A percentile compares a stretch with the other conserved stretches of the same genome.
Evolutionary conservation across 2,888 invertebrate species (phyloP).

Genomic region (Dexiosoma caninum): DNA sequence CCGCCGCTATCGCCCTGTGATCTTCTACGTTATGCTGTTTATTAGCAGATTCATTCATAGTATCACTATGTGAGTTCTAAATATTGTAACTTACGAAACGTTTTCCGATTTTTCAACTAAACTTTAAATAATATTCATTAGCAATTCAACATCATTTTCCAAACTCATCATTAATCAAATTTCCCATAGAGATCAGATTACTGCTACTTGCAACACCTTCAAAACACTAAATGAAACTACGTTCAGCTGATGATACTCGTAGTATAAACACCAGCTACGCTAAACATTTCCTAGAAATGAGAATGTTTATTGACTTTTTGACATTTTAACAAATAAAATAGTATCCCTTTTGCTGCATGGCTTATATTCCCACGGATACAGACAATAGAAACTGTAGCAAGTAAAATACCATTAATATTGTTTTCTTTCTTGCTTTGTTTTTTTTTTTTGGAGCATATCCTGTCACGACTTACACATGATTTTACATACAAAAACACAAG

Average conservation of each 20-base stretch:
- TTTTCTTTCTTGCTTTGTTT: too few relatives aligned
- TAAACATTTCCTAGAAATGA: background rate
- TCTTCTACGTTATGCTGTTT: too few relatives aligned
- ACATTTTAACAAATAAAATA: constrained; percentile 33
- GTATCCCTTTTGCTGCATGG: background rate
- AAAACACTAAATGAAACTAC: background rate
- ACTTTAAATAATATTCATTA: too few relatives aligned
- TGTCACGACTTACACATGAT: constrained; percentile 18
- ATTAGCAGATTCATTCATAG: too few relatives aligned
- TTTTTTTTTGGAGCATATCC: constrained; percentile 45
- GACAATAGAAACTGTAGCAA: constrained; percentile 9
- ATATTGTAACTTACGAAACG: too few relatives aligned
- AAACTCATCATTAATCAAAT: constrained; percentile 32
- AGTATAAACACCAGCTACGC: background rate
- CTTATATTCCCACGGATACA: constrained; percentile 38
- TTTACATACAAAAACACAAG: background rate
- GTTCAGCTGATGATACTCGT: background rate
- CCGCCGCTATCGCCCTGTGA: too few relatives aligned
- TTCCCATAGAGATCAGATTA: constrained; percentile 44
- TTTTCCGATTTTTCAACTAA: too few relatives aligned
- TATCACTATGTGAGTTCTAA: too few relatives aligned
- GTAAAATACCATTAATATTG: constrained; percentile 37
- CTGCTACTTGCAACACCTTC: constrained; percentile 50
- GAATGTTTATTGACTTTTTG: constrained; percentile 35
- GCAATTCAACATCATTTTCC: background rate